phyloP scores from a whole-genome alignment of 2,888 invertebrate genomes.

The Agriopis leucophaearia region DNA sequence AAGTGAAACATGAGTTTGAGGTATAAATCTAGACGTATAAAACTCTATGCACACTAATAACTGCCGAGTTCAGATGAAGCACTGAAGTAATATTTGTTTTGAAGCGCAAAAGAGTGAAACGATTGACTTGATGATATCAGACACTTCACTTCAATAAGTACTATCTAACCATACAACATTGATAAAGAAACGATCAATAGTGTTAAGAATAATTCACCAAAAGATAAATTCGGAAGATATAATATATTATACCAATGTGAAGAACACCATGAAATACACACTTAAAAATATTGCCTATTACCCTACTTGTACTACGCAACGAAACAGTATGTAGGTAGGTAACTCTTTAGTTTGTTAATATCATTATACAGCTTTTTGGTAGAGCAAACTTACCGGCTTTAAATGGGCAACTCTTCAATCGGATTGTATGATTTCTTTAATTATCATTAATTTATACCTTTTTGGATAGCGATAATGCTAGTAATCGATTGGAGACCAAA shows the following conservation, averaged over 20 bases:
- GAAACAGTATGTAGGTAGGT: background rate
- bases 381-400: constrained; percentile 43
- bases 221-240: constrained; percentile 6
- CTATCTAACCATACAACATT: background rate
- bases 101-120: background rate
- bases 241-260: background rate
- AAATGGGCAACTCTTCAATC: constrained; percentile 21
- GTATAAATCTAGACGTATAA: background rate
- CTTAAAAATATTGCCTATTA: background rate
- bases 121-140: background rate
- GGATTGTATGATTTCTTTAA: constrained; percentile 28
- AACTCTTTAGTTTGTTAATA: background rate
- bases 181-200: constrained; percentile 1
- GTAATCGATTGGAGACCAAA: constrained; percentile 35
- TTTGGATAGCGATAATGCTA: constrained; percentile 37
- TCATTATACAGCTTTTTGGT: background rate
- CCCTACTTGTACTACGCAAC: background rate
- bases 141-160: background rate
- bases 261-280: background rate
- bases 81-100: background rate
- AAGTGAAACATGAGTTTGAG: no score
- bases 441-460: constrained; percentile 47
- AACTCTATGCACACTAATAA: background rate
- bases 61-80: background rate
- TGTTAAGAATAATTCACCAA: background rate